Evolutionary conservation across 2,797 vertebrate species (phyloP), one percentile per base, ranked within the genome.

Genomic region (Thalassophryne amazonica): DNA sequence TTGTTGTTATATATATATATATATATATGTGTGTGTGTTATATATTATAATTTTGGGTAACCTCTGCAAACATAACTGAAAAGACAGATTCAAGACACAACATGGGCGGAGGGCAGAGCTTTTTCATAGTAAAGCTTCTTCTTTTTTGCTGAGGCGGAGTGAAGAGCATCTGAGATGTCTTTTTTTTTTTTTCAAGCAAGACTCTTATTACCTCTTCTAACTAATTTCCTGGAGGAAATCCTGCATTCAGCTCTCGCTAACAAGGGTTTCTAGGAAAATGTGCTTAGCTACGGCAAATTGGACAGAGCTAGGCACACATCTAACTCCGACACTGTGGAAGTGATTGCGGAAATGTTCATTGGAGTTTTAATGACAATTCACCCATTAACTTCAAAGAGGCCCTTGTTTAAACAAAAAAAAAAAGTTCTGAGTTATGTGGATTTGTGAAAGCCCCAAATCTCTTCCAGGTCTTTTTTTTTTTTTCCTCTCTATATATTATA

Each of bases 341-440:
- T 27, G 40, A 27, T 43, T 52, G 22, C 33, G 17, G 11, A 23
- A 37, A 40, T 20, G 35, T 42, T 55, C 32, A 22, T 13, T 53
- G 24, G 22, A 53, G 16, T 42, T 64, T 59, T 38, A 50, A 46
- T 35, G 16, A 46, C 5, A 3, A 65, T 74, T 57, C n/a, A 33
- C 24, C 22, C 43, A 36, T 50, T 63, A 41, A 64, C 40, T 63
- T 76, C 42, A 68, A 73, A 62, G 42, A 52, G 8, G 20, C 23
- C 52, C 49, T 53, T 33, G 63, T 60, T n/a, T n/a, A n/a, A n/a
- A n/a, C n/a, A n/a, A n/a, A n/a, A n/a, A n/a, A n/a, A 17, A 37
- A 43, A 32, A 42, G 10, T 28, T 61, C 19, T 31, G 35, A 13
- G 20, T 55, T 58, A 27, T 54, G 11, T 27, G 10, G 21, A 40